phyloP scores from a whole-genome alignment of 2,113 vertebrate genomes.

The Gadus chalcogrammus region DNA sequence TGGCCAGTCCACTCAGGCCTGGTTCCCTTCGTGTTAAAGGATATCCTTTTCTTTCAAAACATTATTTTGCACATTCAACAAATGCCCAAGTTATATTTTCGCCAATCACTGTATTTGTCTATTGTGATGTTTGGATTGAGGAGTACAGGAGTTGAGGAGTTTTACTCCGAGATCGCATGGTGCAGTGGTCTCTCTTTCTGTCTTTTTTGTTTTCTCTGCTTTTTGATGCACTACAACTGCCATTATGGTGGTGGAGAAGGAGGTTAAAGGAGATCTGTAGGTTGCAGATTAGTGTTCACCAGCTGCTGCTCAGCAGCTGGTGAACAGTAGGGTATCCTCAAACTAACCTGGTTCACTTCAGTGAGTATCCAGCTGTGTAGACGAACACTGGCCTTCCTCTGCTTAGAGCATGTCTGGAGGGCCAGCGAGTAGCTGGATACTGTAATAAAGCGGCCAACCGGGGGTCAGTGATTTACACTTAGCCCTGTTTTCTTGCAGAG shows the following conservation, averaged over 20 bases:
- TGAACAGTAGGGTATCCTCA: constrained; percentile 39
- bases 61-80: constrained; percentile 1
- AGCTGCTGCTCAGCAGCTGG: constrained; percentile 52
- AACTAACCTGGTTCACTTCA: constrained; percentile 38
- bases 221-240: constrained; percentile 29
- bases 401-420: constrained; percentile 9
- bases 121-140: not conserved
- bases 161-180: not conserved
- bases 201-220: not conserved
- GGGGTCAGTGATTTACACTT: too few species aligned
- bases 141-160: not conserved
- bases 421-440: not conserved
- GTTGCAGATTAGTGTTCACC: constrained; percentile 63
- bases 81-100: not conserved
- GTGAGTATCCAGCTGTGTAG: constrained; percentile 33
- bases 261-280: constrained; percentile 60
- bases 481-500: too few species aligned
- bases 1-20: constrained; percentile 49
- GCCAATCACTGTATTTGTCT: constrained; percentile 18
- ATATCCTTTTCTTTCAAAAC: constrained; percentile 16
- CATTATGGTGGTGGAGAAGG: constrained; percentile 28
- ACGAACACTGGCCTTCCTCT: constrained; percentile 1
- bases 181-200: constrained; percentile 1
- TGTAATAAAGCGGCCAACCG: too few species aligned
- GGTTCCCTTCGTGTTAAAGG: constrained; percentile 40